Percentiles rank a stretch among this genome's conserved stretches.
Conservation (phyloP, 2,113 vertebrate species). For the Chloropsis cyanopogon region DNA sequence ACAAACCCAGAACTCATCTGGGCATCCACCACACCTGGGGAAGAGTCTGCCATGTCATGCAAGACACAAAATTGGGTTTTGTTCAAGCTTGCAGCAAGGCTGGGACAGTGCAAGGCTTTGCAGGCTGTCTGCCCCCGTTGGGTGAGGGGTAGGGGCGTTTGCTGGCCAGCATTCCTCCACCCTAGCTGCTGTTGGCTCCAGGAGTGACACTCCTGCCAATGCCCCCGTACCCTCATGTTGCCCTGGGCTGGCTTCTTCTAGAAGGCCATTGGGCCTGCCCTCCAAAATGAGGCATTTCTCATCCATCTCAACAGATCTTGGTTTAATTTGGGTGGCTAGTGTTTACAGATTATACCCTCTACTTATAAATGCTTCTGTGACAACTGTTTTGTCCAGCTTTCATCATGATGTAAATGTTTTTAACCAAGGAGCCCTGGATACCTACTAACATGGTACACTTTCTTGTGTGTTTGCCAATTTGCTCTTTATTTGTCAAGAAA, state of each 20-base stretch:
- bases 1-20: not conserved
- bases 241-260: not conserved
- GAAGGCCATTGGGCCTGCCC: not conserved
- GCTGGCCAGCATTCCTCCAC: not conserved
- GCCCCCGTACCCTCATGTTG: not conserved
- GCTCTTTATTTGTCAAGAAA: not conserved
- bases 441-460: not conserved
- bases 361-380: not conserved
- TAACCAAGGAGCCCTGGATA: not conserved
- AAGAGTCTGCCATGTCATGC: not conserved
- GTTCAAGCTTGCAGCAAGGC: not conserved
- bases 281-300: not conserved
- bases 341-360: not conserved
- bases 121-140: not conserved
- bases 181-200: not conserved
- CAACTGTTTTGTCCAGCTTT: conserved; percentile 17
- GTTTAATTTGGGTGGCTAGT: not conserved
- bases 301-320: not conserved
- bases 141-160: not conserved
- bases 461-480: not conserved
- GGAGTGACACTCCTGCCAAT: not conserved
- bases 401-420: conserved; percentile 13
- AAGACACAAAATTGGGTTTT: not conserved
- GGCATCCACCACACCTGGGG: fast-evolving
- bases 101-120: not conserved